Percentiles rank a stretch among this genome's conserved stretches.
Conservation (phyloP, 2,797 vertebrate species). For the Chlorospingus semifuscus region DNA sequence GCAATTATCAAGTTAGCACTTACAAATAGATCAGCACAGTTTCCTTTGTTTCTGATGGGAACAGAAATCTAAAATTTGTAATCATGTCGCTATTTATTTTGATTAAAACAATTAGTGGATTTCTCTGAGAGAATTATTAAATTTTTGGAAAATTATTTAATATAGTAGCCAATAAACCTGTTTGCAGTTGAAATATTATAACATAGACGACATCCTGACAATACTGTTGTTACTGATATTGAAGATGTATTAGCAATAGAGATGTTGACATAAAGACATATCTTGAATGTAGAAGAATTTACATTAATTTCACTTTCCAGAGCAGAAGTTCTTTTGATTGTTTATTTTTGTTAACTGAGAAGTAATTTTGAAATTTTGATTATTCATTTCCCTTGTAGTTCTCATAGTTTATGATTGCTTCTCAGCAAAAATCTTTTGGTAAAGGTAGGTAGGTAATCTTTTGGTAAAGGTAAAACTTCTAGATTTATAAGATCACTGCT, state of each 20-base stretch:
- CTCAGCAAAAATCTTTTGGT: background rate
- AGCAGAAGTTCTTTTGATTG: background rate
- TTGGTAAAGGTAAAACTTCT: background rate
- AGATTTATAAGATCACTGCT: background rate
- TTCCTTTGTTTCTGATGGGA: background rate
- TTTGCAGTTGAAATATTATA: background rate
- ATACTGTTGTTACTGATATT: background rate
- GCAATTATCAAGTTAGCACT: background rate
- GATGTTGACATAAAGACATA: background rate
- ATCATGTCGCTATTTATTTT: background rate
- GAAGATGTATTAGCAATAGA: background rate
- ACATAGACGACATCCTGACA: background rate
- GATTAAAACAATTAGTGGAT: background rate
- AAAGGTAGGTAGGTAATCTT: background rate
- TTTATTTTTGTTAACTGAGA: background rate
- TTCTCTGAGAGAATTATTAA: background rate
- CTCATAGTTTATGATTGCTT: background rate
- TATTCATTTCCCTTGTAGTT: background rate
- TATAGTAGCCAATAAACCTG: background rate
- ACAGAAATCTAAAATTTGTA: background rate
- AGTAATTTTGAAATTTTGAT: background rate
- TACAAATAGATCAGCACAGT: background rate
- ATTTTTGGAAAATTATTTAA: background rate
- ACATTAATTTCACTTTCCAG: background rate
- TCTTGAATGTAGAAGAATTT: background rate